phyloP scores from a whole-genome alignment of 2,113 vertebrate species.

The Chascanopsetta lugubris region DNA sequence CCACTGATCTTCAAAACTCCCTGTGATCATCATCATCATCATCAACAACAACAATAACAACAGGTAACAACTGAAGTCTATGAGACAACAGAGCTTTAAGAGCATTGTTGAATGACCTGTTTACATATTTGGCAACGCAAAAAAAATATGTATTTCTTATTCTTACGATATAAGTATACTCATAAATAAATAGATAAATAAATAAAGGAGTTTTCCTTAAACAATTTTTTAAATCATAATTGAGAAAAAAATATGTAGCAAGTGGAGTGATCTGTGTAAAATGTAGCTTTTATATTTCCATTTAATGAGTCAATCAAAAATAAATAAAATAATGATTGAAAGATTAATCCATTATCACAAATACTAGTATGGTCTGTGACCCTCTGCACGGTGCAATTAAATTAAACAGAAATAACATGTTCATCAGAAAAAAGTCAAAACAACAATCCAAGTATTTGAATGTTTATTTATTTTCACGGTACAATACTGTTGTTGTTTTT shows the following conservation, averaged over 20 bases:
- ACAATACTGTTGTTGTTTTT: neutral
- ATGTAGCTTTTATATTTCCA: too few species aligned
- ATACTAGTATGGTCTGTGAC: neutral
- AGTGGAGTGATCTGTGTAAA: too few species aligned
- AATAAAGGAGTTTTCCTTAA: too few species aligned
- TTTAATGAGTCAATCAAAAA: too few species aligned
- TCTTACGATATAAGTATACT: neutral
- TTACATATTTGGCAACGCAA: neutral
- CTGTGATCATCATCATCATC: too few species aligned
- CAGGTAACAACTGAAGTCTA: constrained; percentile 18
- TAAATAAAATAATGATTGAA: too few species aligned
- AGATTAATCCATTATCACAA: too few species aligned
- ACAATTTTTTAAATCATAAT: too few species aligned
- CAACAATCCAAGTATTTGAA: neutral
- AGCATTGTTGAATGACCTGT: neutral
- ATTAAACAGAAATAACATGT: neutral
- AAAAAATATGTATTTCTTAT: too few species aligned
- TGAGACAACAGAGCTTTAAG: neutral
- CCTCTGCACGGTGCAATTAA: too few species aligned
- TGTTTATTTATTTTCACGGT: neutral
- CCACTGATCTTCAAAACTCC: neutral
- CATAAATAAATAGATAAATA: constrained; percentile 4
- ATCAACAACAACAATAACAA: neutral
- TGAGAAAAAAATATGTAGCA: too few species aligned
- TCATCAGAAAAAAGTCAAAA: neutral